These are phyloP conservation scores for Eleginops maclovinus DNA, from an alignment of 2,113 vertebrate species.

Conservation along the genomic window DNA sequence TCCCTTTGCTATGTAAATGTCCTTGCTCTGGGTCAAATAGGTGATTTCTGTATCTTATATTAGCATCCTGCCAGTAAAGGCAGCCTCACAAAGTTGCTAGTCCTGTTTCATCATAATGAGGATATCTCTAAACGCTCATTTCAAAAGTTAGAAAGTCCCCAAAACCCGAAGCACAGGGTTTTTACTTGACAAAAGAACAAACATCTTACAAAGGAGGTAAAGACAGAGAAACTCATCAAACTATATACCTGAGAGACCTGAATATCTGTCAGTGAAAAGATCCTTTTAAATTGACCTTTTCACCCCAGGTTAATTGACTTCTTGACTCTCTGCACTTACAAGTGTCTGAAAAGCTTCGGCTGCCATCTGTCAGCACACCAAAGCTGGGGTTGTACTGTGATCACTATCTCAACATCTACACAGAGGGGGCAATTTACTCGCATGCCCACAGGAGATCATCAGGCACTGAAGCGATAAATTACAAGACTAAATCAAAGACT, in stretches of 20 bases:
- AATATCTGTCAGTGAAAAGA: background rate
- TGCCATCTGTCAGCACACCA: constrained; percentile 37
- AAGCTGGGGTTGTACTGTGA: constrained; percentile 60
- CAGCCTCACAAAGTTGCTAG: background rate
- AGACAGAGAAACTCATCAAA: background rate
- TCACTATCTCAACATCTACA: constrained; percentile 65
- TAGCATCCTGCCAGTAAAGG: background rate
- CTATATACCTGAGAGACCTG: background rate
- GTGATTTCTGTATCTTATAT: background rate
- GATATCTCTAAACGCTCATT: background rate
- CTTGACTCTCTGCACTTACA: constrained; percentile 18
- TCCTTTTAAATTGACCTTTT: constrained; percentile 49
- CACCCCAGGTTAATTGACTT: constrained; percentile 38
- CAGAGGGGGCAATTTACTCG: constrained; percentile 53
- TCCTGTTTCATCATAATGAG: background rate
- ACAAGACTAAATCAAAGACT: constrained; percentile 47
- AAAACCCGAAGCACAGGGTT: background rate
- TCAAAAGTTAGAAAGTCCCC: background rate
- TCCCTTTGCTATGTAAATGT: too few relatives aligned
- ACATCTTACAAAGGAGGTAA: background rate
- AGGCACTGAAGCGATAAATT: constrained; percentile 46
- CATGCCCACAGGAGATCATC: constrained; percentile 68
- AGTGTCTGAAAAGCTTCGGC: constrained; percentile 13
- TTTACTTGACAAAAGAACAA: background rate
- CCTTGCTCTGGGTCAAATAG: too few relatives aligned